Base-by-base conservation (phyloP, 2,113 vertebrate genomes). In the Microcebus griseorufus region DNA sequence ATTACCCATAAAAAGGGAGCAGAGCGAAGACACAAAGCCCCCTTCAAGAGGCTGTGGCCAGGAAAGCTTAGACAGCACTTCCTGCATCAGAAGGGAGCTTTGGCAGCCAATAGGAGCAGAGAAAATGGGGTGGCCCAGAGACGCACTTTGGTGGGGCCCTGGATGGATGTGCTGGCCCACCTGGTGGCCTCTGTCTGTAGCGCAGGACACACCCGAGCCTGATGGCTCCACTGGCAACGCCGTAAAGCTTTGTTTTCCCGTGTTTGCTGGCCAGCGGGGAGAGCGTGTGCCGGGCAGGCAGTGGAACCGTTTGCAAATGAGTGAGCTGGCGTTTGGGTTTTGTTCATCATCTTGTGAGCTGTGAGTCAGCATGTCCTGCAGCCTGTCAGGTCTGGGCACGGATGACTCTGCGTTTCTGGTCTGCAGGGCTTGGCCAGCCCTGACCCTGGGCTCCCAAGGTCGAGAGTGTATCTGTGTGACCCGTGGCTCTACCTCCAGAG, bases 181-280 rank as follows among this genome's bases (percentile, higher is more conserved):
- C 84, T 12, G 17, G 9, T 11, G 3, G 27, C 34, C n/a, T 67
- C 60, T 90, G 9, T 90, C 45, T 88, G 83, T 94, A 22, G 9
- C 9, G 20, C 48, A n/a, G 60, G 75, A n/a, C 23, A 55, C 0
- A 0, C 23, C 39, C 42, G 16, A 75, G 75, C 55, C 45, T 76
- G 39, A 69, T 53, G n/a, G 64, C 23, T 58, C 9, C 60, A 25
- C 64, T 45, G 14, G 81, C 4, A 62, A 51, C 0, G 7, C 42
- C 18, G 34, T 17, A 37, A 29, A 84, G 67, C 10, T 1, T 29
- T 45, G 39, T 16, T 51, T 96, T 94, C 79, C 39, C 42, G n/a
- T 69, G n/a, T 60, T 12, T 9, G 1, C 53, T 69, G n/a, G 53
- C 13, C 73, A 58, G 0, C 0, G 0, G 65, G 55, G 72, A 58